A percentile compares a stretch with the other conserved stretches of the same genome.
Evolutionary conservation across 2,797 vertebrate species (phyloP).

Genomic region (Poeciliopsis infans): DNA sequence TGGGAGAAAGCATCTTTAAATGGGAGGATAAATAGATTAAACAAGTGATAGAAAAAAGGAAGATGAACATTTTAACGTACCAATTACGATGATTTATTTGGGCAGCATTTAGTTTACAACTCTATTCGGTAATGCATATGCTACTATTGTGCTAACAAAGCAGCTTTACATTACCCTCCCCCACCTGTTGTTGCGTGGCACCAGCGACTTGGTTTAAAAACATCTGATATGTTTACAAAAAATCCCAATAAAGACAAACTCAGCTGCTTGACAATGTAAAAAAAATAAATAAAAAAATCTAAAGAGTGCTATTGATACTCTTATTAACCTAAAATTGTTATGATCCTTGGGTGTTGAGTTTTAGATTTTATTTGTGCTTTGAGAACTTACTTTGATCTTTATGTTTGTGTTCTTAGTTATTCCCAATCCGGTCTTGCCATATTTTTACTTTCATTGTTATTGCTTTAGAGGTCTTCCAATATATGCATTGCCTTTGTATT

Average conservation of each 20-base stretch:
- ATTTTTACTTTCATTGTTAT: not conserved
- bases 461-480: not conserved
- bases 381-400: not conserved
- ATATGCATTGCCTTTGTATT: not conserved
- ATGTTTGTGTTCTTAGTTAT: not conserved
- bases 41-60: not conserved
- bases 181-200: not conserved
- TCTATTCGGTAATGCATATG: not conserved
- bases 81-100: not conserved
- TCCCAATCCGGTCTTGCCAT: not conserved
- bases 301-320: not conserved
- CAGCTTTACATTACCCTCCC: not conserved
- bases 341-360: not conserved
- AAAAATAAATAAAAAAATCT: not conserved
- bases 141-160: not conserved
- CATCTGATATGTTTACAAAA: not conserved
- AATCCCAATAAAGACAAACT: not conserved
- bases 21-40: not conserved
- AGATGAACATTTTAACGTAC: not conserved
- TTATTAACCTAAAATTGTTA: not conserved
- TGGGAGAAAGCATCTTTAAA: not conserved
- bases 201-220: not conserved
- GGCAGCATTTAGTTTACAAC: not conserved
- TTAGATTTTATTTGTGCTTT: not conserved
- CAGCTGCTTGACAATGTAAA: not conserved